These are phyloP conservation scores for Boloria euphrosyne DNA, from an alignment of 2,888 invertebrate genomes.

Conservation along the genomic window DNA sequence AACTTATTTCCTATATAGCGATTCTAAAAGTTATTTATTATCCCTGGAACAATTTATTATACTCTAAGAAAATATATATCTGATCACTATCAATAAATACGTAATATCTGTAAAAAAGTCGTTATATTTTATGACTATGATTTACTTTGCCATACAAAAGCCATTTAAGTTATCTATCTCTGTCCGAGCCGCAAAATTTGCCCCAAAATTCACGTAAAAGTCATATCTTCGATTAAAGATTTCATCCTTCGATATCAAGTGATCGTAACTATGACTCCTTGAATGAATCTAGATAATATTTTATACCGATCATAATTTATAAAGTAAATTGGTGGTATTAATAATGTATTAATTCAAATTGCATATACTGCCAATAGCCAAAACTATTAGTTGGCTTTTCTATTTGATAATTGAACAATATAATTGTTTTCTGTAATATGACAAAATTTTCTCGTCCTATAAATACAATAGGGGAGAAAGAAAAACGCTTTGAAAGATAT, in stretches of 20 bases:
- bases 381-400: too few relatives aligned
- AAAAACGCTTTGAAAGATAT: too few relatives aligned
- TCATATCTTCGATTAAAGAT: constrained; percentile 74
- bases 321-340: too few relatives aligned
- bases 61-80: not conserved
- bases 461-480: too few relatives aligned
- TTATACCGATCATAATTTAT: not conserved
- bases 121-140: constrained; percentile 8
- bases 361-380: too few relatives aligned
- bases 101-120: not conserved
- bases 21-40: too few relatives aligned
- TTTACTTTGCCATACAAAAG: constrained; percentile 21
- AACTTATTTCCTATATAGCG: too few relatives aligned
- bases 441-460: too few relatives aligned
- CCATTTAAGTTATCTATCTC: constrained; percentile 31
- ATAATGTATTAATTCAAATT: too few relatives aligned
- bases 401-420: too few relatives aligned
- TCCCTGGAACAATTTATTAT: too few relatives aligned
- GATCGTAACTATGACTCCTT: constrained; percentile 61
- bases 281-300: constrained; percentile 1
- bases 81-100: constrained; percentile 8
- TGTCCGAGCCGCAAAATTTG: constrained; percentile 52
- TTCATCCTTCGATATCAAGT: constrained; percentile 74
- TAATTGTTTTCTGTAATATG: too few relatives aligned
- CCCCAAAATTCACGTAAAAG: constrained; percentile 55